Conservation (phyloP, 1,140 invertebrate genomes). For the Atta cephalotes region DNA sequence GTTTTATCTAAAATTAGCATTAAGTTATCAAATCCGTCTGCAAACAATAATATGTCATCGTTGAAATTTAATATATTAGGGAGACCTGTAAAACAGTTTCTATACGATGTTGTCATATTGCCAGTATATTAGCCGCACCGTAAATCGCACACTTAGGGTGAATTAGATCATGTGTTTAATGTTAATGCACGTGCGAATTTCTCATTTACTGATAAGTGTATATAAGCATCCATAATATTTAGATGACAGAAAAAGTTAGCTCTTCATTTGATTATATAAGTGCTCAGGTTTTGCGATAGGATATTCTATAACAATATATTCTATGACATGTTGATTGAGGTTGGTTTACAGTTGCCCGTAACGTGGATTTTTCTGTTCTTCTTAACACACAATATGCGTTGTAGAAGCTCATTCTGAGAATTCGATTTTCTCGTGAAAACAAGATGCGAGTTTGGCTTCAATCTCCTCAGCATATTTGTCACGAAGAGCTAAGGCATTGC, state of each 20-base stretch:
- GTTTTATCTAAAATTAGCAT: neutral
- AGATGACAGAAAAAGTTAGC: neutral
- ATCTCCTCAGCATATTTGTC: constrained; percentile 49
- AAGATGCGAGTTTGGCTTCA: constrained; percentile 53
- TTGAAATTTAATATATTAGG: neutral
- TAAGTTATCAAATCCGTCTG: neutral
- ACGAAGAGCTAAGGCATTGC: constrained; percentile 44
- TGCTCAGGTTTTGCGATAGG: neutral
- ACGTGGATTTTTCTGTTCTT: constrained; percentile 4
- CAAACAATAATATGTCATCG: neutral
- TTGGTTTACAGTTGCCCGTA: constrained; percentile 21
- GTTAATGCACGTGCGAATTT: neutral
- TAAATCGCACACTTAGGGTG: neutral
- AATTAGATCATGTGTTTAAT: neutral
- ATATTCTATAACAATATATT: neutral
- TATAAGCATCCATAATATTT: neutral
- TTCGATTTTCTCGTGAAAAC: constrained; percentile 67
- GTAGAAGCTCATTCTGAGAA: constrained; percentile 53
- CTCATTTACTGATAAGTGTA: neutral
- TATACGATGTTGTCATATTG: neutral
- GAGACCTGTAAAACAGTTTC: neutral
- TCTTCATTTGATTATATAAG: neutral
- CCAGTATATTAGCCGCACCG: neutral
- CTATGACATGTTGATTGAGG: constrained; percentile 1
- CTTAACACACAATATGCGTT: constrained; percentile 24